A percentile compares a stretch with the other conserved stretches of the same genome.
phyloP scores from a whole-genome alignment of 2,797 vertebrate genomes.

The Aeoliscus strigatus region DNA sequence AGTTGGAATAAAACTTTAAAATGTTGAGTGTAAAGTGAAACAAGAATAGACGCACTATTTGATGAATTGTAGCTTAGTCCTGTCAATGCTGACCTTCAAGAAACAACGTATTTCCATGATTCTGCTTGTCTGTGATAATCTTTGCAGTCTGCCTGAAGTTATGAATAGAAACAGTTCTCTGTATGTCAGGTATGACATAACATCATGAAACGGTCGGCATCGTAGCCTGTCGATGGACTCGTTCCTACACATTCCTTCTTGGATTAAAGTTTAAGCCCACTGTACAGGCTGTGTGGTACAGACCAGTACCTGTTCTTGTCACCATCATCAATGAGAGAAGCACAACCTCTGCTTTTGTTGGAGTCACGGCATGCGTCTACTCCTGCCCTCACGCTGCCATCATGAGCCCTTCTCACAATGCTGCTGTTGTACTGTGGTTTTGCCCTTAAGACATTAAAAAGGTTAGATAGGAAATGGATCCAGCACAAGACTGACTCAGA shows the following conservation, averaged over 20 bases:
- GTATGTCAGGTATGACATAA: too few relatives aligned
- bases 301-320: constrained; percentile 7
- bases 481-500: constrained; percentile 61
- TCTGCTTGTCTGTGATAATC: too few relatives aligned
- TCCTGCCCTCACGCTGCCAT: constrained; percentile 63
- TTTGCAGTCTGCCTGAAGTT: too few relatives aligned
- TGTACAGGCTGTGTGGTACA: constrained; percentile 1
- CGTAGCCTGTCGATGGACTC: too few relatives aligned
- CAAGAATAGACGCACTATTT: too few relatives aligned
- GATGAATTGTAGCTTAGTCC: too few relatives aligned
- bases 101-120: too few relatives aligned
- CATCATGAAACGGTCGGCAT: too few relatives aligned
- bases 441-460: constrained; percentile 61
- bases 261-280: constrained; percentile 29
- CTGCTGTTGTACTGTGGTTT: constrained; percentile 54
- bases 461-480: constrained; percentile 52
- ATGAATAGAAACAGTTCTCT: too few relatives aligned
- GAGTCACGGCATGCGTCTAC: constrained; percentile 8
- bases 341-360: constrained; percentile 33
- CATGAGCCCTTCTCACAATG: constrained; percentile 72
- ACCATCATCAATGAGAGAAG: not conserved
- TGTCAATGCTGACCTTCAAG: too few relatives aligned
- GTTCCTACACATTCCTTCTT: constrained; percentile 37
- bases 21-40: too few relatives aligned
- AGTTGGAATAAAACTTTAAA: too few relatives aligned